These are phyloP conservation scores for Thripadectes ignobilis DNA, from an alignment of 2,797 vertebrate species.

Conservation along the genomic window DNA sequence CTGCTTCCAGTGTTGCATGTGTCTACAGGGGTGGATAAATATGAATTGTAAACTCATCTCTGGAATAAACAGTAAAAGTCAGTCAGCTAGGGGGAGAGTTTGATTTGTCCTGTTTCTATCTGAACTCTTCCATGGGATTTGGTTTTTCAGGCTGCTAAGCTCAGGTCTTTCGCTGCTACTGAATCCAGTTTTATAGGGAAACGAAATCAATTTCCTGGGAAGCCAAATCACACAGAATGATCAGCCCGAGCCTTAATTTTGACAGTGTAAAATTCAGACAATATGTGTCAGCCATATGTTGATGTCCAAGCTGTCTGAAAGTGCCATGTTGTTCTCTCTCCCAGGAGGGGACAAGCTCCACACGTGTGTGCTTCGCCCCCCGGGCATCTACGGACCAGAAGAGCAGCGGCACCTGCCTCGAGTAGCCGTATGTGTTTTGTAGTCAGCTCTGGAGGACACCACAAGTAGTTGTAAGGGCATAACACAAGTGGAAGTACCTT, in stretches of 20 bases:
- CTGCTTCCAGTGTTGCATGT: background rate
- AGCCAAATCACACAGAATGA: fast-evolving
- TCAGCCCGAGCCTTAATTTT: background rate
- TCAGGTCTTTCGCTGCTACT: background rate
- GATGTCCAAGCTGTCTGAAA: background rate
- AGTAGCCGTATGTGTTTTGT: constrained; percentile 82
- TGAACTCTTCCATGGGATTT: background rate
- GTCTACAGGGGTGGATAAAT: background rate
- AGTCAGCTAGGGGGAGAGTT: background rate
- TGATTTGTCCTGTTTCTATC: background rate
- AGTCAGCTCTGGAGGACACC: constrained; percentile 20
- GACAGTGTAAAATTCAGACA: background rate
- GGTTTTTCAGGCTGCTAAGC: background rate
- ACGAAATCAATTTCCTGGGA: background rate
- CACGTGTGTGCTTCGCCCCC: constrained; percentile 90
- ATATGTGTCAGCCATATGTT: background rate
- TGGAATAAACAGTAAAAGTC: background rate
- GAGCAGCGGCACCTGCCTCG: constrained; percentile 90
- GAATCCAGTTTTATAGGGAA: background rate
- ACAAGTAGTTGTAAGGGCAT: constrained; percentile 17
- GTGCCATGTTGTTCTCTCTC: background rate
- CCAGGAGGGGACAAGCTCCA: constrained; percentile 85
- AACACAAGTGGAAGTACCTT: background rate
- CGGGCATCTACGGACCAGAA: constrained; percentile 93
- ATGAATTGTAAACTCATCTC: background rate